Base-by-base conservation (phyloP, 2,888 invertebrate species). In the Heliconius erato region DNA sequence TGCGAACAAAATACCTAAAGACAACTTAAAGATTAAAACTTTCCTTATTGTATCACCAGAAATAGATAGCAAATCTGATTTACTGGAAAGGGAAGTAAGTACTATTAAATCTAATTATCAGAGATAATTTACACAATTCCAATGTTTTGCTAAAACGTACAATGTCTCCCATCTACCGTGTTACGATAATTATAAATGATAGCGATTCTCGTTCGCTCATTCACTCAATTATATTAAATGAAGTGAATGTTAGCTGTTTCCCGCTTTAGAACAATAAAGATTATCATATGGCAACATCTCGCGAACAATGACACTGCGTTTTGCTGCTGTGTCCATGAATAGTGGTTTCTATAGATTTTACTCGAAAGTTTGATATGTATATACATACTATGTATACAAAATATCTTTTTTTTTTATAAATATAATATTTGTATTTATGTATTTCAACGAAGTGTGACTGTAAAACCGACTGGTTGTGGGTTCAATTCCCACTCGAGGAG, bases 161-260 rank as follows among this genome's bases (percentile, higher is more conserved):
- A 84, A 85, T 84, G 85, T 85, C 79, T 83, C 79, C 80, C 84
- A 82, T 83, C 82, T 79, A 82, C 84, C 77, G 84, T 85, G 86
- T 83, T 90, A 90, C 89, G 91, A 91, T 93, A 91, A 91, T 92
- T 92, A 93, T 93, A 94, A 94, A 92, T 94, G 94, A 94, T 94
- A 94, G 92, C 91, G 91, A 92, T 94, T 94, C 94, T 93, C 94
- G 92, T 92, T 94, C 92, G 90, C 92, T 93, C 94, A 92, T 92
- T 94, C 92, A 90, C 92, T 93, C 93, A 95, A 94, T 95, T 95
- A 93, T 93, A 93, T 92, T 92, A 94, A 95, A 94, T 95, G 92
- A 92, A 94, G 94, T 94, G 94, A 95, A 93, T 91, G 94, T 90
- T 90, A 89, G 90, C 91, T 89, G 92, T 93, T 95, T 94, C 94